Percentiles rank a stretch among this genome's conserved stretches.
These are phyloP conservation scores for Copidosoma floridanum DNA, from an alignment of 1,140 invertebrate species.

Conservation along the genomic window DNA sequence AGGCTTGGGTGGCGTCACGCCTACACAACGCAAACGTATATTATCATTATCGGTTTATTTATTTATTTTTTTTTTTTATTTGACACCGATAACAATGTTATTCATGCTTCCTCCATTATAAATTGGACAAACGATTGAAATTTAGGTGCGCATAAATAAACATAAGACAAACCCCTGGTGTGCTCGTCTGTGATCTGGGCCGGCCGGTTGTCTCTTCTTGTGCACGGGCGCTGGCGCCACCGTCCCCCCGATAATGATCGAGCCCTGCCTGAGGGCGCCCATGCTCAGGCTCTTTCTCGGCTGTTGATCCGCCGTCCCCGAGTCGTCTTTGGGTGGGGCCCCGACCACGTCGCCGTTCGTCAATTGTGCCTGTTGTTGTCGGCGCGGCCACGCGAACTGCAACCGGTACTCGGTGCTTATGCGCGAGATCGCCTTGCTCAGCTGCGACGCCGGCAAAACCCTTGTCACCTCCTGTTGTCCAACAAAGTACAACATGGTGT, in stretches of 20 bases:
- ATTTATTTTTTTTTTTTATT: no score
- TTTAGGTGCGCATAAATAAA: not conserved
- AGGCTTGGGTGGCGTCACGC: constrained; percentile 25
- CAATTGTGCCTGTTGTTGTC: constrained; percentile 59
- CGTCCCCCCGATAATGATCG: constrained; percentile 40
- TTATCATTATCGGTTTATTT: not conserved
- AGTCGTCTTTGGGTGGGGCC: constrained; percentile 1
- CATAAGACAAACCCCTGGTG: no score
- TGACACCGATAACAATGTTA: no score
- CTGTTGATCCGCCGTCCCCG: constrained; percentile 43
- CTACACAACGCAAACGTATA: no score
- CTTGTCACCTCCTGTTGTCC: constrained; percentile 51
- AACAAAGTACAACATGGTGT: no score
- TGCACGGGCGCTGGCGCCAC: constrained; percentile 58
- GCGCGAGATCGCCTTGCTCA: constrained; percentile 70
- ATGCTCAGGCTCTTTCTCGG: constrained; percentile 83
- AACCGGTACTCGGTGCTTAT: constrained; percentile 83
- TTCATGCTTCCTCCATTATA: no score
- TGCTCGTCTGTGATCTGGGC: constrained; percentile 54
- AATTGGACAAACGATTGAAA: not conserved
- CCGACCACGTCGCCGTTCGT: constrained; percentile 61
- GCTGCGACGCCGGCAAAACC: constrained; percentile 58
- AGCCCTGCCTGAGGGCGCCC: constrained; percentile 75
- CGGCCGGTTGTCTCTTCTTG: constrained; percentile 62
- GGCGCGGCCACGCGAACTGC: constrained; percentile 80